Base-by-base conservation (phyloP, 2,888 invertebrate genomes). In the Epistrophella euchroma region DNA sequence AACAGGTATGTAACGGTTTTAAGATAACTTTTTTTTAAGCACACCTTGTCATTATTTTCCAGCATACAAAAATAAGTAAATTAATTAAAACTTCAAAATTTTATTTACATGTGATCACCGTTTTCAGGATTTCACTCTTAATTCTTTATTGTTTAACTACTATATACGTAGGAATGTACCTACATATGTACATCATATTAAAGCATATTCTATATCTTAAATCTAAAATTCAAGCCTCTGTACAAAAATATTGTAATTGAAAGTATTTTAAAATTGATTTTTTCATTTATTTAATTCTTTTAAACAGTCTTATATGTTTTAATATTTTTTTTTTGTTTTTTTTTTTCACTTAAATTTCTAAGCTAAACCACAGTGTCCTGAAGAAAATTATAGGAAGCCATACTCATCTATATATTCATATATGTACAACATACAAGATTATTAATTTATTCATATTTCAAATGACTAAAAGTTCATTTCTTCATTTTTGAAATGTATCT, bases 401-500 rank as follows among this genome's bases (percentile, higher is more conserved):
- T n/a, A n/a, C 47, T 40, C 62, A 68, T 73, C 32, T 37, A 25
- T 13, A 17, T 25, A 64, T 45, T 43, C n/a, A 62, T 75, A 84
- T 84, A 84, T 84, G 80, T 84, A 84, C 84, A 84, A 84, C 84
- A 84, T 79, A 84, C 79, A 84, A 84, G 64, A 43, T 75, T 43
- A 70, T 60, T 66, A 52, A 71, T 83, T 74, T 40, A 70, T 80
- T 80, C 66, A 75, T 64, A 52, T 45, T 71, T 43, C 45, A 58
- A 75, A 75, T 84, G 71, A 75, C 71, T 71, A 60, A 73, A 73
- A 62, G 37, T 68, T 62, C 37, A 74, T 62, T 64, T 68, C 62
- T 52, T 47, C 13, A 28, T 28, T 2, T 28, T 32, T 10, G 43
- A 50, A 56, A 64, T 45, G 28, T 58, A 6, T 19, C 22, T 45